A percentile compares a stretch with the other conserved stretches of the same genome.
Evolutionary conservation across 2,888 invertebrate species (phyloP).

Genomic region (Xestia xanthographa): DNA sequence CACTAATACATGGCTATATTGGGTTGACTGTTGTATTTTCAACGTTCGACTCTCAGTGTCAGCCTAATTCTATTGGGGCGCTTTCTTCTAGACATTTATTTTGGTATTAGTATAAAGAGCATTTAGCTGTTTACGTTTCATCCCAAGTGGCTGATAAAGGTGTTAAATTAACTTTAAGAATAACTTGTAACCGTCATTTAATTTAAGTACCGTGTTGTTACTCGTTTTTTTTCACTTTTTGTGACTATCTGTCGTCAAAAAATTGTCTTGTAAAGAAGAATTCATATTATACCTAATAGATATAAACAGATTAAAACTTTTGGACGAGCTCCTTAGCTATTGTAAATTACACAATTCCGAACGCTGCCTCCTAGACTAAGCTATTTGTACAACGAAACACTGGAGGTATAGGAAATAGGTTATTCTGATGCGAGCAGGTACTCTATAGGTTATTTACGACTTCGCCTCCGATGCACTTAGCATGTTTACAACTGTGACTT

Average conservation of each 20-base stretch:
- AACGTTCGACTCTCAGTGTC: neutral
- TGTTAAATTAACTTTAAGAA: neutral
- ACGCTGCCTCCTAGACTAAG: slow-evolving; percentile 5
- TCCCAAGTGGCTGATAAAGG: neutral
- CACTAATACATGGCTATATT: too few species aligned
- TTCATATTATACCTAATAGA: neutral
- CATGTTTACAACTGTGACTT: slow-evolving; percentile 43
- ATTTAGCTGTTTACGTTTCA: neutral
- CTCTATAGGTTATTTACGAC: slow-evolving; percentile 40
- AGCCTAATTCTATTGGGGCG: neutral
- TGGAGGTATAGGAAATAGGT: slow-evolving; percentile 44
- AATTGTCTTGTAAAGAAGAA: neutral
- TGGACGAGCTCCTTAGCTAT: neutral
- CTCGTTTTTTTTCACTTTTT: neutral
- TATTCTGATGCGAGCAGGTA: slow-evolving; percentile 30
- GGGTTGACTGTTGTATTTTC: neutral
- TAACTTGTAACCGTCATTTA: neutral
- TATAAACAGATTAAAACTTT: neutral
- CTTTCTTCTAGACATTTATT: neutral
- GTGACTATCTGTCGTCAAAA: neutral
- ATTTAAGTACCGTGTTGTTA: neutral
- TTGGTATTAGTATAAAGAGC: neutral
- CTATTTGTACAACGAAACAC: slow-evolving; percentile 29
- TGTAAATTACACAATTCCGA: slow-evolving; percentile 24
- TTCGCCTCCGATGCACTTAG: slow-evolving; percentile 41